phyloP scores from a whole-genome alignment of 2,888 invertebrate species.

The Xanthia icteritia region DNA sequence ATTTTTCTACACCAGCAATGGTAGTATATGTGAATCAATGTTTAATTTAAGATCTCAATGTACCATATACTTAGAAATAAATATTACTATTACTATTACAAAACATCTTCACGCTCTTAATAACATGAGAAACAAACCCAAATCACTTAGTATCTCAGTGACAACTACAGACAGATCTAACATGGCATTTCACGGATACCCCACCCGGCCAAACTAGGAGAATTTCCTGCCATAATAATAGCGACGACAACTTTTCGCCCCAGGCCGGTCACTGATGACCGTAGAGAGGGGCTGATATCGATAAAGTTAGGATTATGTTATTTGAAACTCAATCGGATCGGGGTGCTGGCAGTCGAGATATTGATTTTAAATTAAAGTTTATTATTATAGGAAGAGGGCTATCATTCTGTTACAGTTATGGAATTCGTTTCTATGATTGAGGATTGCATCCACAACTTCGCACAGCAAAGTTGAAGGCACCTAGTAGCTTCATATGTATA shows the following conservation, averaged over 20 bases:
- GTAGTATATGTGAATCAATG: too few relatives aligned
- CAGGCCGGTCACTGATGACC: slow-evolving; percentile 59
- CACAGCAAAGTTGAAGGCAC: background rate
- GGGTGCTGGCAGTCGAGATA: slow-evolving; percentile 41
- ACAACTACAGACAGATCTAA: slow-evolving; percentile 25
- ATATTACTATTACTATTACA: too few relatives aligned
- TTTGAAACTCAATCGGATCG: slow-evolving; percentile 44
- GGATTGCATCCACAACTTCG: background rate
- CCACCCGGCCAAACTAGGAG: slow-evolving; percentile 21
- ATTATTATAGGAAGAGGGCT: slow-evolving; percentile 26
- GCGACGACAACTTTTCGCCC: slow-evolving; percentile 57
- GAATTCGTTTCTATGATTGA: slow-evolving; percentile 41
- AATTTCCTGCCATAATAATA: slow-evolving; percentile 52
- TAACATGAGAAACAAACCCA: background rate
- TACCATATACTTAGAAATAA: too few relatives aligned
- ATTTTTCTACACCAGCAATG: too few relatives aligned
- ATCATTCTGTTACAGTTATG: slow-evolving; percentile 32
- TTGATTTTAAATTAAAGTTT: slow-evolving; percentile 58
- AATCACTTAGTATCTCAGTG: slow-evolving; percentile 8
- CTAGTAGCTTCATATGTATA: background rate
- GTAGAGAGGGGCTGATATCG: slow-evolving; percentile 52
- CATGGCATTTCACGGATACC: slow-evolving; percentile 28
- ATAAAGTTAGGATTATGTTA: slow-evolving; percentile 45
- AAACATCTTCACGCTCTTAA: background rate
- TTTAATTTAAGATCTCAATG: too few relatives aligned